These are phyloP conservation scores for Heliconius aoede DNA, from an alignment of 2,888 invertebrate species.

Conservation along the genomic window DNA sequence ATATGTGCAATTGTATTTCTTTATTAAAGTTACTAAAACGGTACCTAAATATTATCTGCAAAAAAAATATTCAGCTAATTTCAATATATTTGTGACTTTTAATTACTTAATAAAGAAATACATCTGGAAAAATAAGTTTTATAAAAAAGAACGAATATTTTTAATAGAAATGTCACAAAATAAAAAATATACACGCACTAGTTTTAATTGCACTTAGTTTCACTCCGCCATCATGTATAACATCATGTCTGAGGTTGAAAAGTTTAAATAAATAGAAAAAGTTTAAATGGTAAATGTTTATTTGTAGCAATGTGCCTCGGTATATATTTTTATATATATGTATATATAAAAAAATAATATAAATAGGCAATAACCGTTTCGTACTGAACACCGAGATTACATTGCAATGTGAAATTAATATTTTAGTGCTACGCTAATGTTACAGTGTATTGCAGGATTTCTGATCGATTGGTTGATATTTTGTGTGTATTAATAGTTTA, in stretches of 20 bases:
- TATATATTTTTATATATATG: conserved; percentile 44
- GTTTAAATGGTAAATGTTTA: conserved; percentile 24
- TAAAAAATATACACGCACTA: conserved; percentile 36
- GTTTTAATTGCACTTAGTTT: conserved; percentile 37
- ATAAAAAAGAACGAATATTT: conserved; percentile 24
- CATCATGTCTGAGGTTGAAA: conserved; percentile 39
- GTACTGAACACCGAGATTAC: conserved; percentile 36
- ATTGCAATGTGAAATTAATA: conserved; percentile 13
- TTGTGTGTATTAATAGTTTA: neutral
- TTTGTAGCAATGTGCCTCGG: conserved; percentile 38
- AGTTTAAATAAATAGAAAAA: conserved; percentile 26
- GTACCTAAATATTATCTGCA: neutral
- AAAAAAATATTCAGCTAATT: neutral
- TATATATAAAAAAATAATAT: conserved; percentile 34
- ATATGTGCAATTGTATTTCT: conserved; percentile 3
- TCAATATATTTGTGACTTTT: neutral
- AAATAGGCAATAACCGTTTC: conserved; percentile 39
- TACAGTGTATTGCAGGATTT: conserved; percentile 26
- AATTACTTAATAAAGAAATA: conserved; percentile 13
- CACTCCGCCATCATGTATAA: conserved; percentile 13
- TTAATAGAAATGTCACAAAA: conserved; percentile 19
- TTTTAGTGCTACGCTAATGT: conserved; percentile 18
- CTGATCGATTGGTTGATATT: conserved; percentile 8
- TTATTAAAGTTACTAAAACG: neutral
- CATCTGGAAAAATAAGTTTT: neutral